These are phyloP conservation scores for Aplocera efformata DNA, from an alignment of 2,888 invertebrate genomes.

Conservation along the genomic window DNA sequence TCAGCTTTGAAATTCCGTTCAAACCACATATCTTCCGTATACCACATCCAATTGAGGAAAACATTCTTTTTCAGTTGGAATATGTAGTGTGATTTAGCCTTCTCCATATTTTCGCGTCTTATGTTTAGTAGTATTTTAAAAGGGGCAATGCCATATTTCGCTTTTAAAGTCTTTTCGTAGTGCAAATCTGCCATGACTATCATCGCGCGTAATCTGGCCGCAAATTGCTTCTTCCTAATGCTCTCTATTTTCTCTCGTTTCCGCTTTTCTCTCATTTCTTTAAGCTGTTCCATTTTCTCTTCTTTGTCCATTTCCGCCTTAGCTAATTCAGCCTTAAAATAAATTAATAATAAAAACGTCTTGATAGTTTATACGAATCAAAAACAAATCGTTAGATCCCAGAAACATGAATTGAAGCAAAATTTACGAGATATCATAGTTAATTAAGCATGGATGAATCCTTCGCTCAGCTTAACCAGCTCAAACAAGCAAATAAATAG, in stretches of 20 bases:
- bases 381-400: no score
- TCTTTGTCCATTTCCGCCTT: constrained; percentile 81
- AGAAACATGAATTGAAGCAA: no score
- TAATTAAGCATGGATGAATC: no score
- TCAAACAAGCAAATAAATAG: neutral
- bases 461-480: neutral
- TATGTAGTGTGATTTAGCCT: constrained; percentile 68
- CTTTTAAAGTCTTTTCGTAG: constrained; percentile 62
- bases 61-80: constrained; percentile 70
- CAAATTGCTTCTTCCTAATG: constrained; percentile 79
- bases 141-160: constrained; percentile 62
- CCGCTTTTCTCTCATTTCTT: constrained; percentile 82
- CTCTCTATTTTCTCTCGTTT: constrained; percentile 81
- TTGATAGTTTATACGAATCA: no score
- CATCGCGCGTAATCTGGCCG: constrained; percentile 64
- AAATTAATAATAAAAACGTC: neutral
- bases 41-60: constrained; percentile 76
- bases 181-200: constrained; percentile 76
- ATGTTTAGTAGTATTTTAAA: constrained; percentile 53
- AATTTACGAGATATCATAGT: no score
- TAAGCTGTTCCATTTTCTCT: constrained; percentile 79
- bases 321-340: constrained; percentile 63
- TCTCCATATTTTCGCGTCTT: constrained; percentile 60
- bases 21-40: constrained; percentile 69
- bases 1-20: constrained; percentile 80